A percentile compares a stretch with the other conserved stretches of the same genome.
Conservation (phyloP, 1,140 invertebrate species). For the Thrips palmi region DNA sequence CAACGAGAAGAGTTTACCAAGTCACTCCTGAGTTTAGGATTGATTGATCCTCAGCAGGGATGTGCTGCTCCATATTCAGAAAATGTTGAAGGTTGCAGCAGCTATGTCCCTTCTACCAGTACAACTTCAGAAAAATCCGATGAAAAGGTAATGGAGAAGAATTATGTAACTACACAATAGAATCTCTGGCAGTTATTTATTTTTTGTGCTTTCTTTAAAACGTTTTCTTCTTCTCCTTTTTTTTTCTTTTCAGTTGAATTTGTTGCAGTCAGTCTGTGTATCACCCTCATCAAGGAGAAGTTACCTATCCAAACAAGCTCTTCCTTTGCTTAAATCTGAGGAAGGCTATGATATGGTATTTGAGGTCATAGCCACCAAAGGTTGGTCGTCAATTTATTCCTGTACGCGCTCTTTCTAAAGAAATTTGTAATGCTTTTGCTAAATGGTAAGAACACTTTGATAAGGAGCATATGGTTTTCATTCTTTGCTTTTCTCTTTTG, state of each 20-base stretch:
- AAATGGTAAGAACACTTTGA: too few species aligned
- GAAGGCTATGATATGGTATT: slow-evolving; percentile 42
- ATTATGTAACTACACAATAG: slow-evolving; percentile 10
- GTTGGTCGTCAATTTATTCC: slow-evolving; percentile 18
- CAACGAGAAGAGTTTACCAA: slow-evolving; percentile 37
- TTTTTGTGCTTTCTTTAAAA: slow-evolving; percentile 1
- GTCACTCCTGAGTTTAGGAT: slow-evolving; percentile 30
- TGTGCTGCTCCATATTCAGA: too few species aligned
- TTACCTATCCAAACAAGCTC: slow-evolving; percentile 31
- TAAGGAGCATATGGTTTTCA: too few species aligned
- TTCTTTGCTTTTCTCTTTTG: too few species aligned
- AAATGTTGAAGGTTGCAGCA: too few species aligned
- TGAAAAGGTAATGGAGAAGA: not conserved
- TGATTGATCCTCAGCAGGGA: slow-evolving; percentile 28
- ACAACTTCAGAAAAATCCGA: not conserved
- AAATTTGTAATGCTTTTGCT: slow-evolving; percentile 5
- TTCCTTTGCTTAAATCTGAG: slow-evolving; percentile 30
- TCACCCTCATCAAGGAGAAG: slow-evolving; percentile 34
- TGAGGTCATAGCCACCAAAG: slow-evolving; percentile 29
- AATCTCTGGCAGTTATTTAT: not conserved
- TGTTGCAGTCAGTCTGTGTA: slow-evolving; percentile 38
- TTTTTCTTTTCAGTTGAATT: slow-evolving; percentile 31
- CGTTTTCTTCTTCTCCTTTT: not conserved
- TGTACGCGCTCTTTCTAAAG: not conserved
- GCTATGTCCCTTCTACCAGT: slow-evolving; percentile 8